These are phyloP conservation scores for Erethizon dorsatum DNA, from an alignment of 2,797 vertebrate genomes.

Conservation along the genomic window DNA sequence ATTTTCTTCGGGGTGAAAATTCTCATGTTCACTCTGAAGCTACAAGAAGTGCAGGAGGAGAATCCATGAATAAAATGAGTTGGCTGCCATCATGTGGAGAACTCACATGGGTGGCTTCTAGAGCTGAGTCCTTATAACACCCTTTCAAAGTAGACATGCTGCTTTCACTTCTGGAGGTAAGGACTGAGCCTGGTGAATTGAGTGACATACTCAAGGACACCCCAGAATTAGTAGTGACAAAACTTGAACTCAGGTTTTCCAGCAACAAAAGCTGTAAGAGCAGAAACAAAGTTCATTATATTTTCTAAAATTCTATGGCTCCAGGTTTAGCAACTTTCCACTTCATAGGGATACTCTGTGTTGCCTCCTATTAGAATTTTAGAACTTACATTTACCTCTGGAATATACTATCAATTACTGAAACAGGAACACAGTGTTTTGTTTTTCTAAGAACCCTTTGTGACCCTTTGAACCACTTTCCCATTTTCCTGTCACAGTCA, in stretches of 20 bases:
- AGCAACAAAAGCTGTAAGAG: background rate
- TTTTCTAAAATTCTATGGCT: background rate
- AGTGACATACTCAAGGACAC: background rate
- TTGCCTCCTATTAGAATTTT: background rate
- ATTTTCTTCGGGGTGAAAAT: slow-evolving; percentile 71
- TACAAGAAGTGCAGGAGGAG: slow-evolving; percentile 43
- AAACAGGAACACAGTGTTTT: background rate
- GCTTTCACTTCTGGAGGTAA: slow-evolving; percentile 35
- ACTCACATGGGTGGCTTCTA: background rate
- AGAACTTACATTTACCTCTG: slow-evolving; percentile 9
- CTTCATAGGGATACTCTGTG: background rate
- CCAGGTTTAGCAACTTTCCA: background rate
- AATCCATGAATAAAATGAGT: slow-evolving; percentile 58
- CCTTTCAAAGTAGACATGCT: slow-evolving; percentile 17
- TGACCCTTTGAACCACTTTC: background rate
- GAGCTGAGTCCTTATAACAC: background rate
- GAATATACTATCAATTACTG: background rate
- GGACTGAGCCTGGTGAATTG: background rate
- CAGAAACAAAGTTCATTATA: background rate
- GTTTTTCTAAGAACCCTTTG: background rate
- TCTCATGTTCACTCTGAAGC: slow-evolving; percentile 62
- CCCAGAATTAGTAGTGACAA: background rate
- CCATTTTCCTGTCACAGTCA: background rate
- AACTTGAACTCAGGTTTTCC: background rate
- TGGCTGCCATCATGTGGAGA: background rate